Conservation (phyloP, 2,888 invertebrate species). For the Monoplex corrugatus region DNA sequence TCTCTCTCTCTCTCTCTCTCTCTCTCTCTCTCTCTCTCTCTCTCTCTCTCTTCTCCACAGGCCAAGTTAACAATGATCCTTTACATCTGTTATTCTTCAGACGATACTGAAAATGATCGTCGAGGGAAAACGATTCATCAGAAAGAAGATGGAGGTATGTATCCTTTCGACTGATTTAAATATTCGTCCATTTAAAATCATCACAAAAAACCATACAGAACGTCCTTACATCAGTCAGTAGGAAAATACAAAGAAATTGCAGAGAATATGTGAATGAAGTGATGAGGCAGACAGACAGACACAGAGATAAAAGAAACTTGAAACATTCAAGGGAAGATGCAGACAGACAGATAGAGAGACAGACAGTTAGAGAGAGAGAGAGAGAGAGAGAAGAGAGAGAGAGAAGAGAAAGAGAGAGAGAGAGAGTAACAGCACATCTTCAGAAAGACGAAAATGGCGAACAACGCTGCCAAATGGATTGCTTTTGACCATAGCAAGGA, state of each 20-base stretch:
- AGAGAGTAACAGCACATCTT: no score
- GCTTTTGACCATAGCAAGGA: no score
- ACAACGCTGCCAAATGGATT: no score
- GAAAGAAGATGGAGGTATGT: slow-evolving; percentile 42
- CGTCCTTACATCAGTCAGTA: no score
- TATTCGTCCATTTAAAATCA: no score
- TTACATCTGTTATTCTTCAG: neutral
- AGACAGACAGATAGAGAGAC: no score
- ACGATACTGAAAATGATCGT: slow-evolving; percentile 29
- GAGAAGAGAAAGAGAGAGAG: neutral
- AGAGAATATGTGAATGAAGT: neutral
- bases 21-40: neutral
- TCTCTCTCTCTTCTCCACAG: neutral
- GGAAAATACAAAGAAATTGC: no score
- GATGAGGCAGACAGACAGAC: neutral
- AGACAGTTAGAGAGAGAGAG: no score
- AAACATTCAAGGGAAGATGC: no score
- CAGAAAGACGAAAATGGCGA: no score
- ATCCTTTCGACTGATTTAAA: neutral
- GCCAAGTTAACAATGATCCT: no score
- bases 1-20: neutral
- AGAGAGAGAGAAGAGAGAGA: neutral
- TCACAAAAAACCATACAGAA: no score
- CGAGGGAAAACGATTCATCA: slow-evolving; percentile 33
- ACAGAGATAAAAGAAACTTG: neutral